Evolutionary conservation across 2,888 invertebrate genomes (phyloP).

Genomic region (Tachina grossa): DNA sequence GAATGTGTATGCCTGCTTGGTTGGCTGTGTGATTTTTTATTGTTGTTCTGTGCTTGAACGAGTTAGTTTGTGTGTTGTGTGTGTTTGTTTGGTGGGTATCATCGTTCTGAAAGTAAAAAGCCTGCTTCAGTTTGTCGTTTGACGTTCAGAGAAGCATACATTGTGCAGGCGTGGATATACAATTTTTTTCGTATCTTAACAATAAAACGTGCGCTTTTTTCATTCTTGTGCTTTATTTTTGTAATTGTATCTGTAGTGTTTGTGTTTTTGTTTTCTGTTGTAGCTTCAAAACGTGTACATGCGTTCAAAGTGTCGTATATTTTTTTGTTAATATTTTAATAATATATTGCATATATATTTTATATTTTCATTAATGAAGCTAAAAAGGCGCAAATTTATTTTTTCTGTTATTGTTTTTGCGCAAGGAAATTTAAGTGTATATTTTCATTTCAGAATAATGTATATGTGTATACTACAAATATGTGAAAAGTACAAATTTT

Average conservation of each 20-base stretch:
- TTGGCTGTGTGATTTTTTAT: conserved; percentile 47
- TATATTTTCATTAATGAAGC: conserved; percentile 45
- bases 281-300: conserved; percentile 14
- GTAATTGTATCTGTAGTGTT: conserved; percentile 21
- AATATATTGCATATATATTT: conserved; percentile 14
- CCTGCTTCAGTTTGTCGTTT: conserved; percentile 82
- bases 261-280: conserved; percentile 26
- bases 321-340: conserved; percentile 33
- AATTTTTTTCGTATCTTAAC: conserved; percentile 65
- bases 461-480: not conserved
- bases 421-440: not conserved
- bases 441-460: conserved; percentile 28
- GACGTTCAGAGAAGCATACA: conserved; percentile 80
- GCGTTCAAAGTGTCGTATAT: not conserved
- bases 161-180: conserved; percentile 73
- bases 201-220: conserved; percentile 71
- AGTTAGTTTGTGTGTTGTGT: conserved; percentile 21
- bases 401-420: not conserved
- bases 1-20: conserved; percentile 66
- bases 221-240: not conserved
- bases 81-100: conserved; percentile 75
- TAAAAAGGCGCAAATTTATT: conserved; percentile 51
- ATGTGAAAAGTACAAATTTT: conserved; percentile 31
- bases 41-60: conserved; percentile 45
- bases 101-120: conserved; percentile 80